Percentiles rank a stretch among this genome's conserved stretches.
phyloP scores from a whole-genome alignment of 2,888 invertebrate genomes.

The Parochlus steinenii region DNA sequence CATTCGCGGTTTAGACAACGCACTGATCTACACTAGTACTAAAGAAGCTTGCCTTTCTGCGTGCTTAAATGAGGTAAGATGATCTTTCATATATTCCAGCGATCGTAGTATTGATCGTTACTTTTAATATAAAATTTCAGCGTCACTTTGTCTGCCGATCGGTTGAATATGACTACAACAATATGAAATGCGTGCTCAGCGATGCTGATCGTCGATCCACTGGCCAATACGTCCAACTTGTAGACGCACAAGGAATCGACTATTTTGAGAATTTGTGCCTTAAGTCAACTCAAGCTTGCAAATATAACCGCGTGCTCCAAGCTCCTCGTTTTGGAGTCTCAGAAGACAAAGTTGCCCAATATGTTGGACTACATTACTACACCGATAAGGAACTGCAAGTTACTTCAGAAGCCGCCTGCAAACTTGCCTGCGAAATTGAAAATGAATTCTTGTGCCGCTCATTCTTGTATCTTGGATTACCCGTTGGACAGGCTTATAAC shows the following conservation, averaged over 20 bases:
- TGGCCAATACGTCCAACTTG: conserved; percentile 75
- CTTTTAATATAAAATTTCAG: conserved; percentile 28
- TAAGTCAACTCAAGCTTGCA: conserved; percentile 76
- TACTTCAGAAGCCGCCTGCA: conserved; percentile 76
- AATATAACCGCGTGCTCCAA: conserved; percentile 61
- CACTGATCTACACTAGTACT: conserved; percentile 81
- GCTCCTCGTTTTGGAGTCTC: conserved; percentile 77
- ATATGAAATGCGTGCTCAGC: conserved; percentile 78
- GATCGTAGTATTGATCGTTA: neutral
- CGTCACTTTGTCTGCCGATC: conserved; percentile 84
- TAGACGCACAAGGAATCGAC: conserved; percentile 60
- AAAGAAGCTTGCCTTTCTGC: conserved; percentile 88
- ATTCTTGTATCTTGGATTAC: conserved; percentile 51
- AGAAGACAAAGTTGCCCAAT: conserved; percentile 82
- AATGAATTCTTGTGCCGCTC: conserved; percentile 83
- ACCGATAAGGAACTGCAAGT: conserved; percentile 86
- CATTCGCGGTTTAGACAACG: conserved; percentile 78
- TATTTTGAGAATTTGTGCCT: conserved; percentile 85
- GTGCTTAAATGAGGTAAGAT: conserved; percentile 69
- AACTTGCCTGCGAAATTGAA: conserved; percentile 80
- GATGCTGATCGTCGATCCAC: conserved; percentile 80
- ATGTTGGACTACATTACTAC: conserved; percentile 81
- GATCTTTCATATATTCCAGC: neutral
- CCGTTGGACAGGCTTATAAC: conserved; percentile 63
- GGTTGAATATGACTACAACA: conserved; percentile 85